Conservation (phyloP, 2,113 vertebrate genomes). For the Nothoprocta perdicaria region DNA sequence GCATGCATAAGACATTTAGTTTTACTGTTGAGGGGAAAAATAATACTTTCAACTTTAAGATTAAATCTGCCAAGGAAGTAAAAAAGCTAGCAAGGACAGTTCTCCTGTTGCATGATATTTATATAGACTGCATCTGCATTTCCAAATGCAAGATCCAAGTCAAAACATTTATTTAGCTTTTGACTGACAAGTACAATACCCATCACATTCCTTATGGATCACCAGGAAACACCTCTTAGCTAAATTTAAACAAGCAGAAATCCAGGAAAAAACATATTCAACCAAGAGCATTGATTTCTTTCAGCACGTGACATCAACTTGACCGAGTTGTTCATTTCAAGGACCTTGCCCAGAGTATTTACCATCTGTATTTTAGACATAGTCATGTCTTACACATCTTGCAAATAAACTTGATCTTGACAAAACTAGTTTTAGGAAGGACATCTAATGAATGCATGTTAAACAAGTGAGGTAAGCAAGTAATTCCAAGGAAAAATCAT, state of each 20-base stretch:
- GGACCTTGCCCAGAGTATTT: background rate
- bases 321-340: background rate
- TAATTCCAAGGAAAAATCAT: conserved; percentile 76
- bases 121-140: background rate
- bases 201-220: background rate
- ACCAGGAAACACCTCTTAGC: background rate
- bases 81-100: background rate
- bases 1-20: accelerated
- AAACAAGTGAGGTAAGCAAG: conserved; percentile 33
- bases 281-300: background rate
- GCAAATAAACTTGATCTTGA: background rate
- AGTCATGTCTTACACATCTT: background rate
- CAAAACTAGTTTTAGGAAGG: background rate
- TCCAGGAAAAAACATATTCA: background rate
- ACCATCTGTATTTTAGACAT: background rate
- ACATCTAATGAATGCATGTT: background rate
- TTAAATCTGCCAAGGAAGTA: background rate
- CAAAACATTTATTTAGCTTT: background rate
- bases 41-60: background rate
- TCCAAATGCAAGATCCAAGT: background rate
- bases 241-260: background rate
- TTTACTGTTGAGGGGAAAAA: background rate
- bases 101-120: background rate
- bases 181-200: too few relatives aligned
- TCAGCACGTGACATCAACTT: background rate